Base-by-base conservation (phyloP, 2,797 vertebrate genomes). In the Arrhamphus sclerolepis region DNA sequence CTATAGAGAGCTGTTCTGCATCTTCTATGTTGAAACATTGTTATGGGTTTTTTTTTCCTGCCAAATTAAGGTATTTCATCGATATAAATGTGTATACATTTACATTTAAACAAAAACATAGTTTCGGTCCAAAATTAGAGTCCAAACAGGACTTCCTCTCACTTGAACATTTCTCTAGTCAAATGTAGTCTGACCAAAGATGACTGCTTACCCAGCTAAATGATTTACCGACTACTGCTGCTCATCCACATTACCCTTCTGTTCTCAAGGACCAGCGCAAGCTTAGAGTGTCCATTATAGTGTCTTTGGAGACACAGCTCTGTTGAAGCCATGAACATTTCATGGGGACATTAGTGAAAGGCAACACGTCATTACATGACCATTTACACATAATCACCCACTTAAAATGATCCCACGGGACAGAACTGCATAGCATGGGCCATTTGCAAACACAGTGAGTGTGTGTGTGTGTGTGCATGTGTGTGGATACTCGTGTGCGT, bases 351-450 rank as follows among this genome's bases (percentile, higher is more conserved):
- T 87, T 86, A 86, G 79, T 5, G 61, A 74, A 82, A 85, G 69
- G 82, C 79, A 87, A 86, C 82, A 87, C 70, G 81, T 85, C 85
- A 86, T 89, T 86, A 87, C 82, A 78, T 77, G 79, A 84, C 62
- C 85, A 82, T 89, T 87, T 87, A 80, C 70, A 80, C 82, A 81
- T 89, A 86, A 89, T 89, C 82, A 85, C 82, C 85, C 85, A 81
- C 87, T 89, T 84, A 81, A 76, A 70, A 80, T 74, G 70, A 82
- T 63, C 87, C 83, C 81, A 86, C 57, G 77, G 87, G 80, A 86
- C 78, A 82, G 58, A 76, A 38, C 62, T 47, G 52, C 66, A 73
- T 73, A 68, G 63, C 75, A 83, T 56, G 80, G 79, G 51, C 77
- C 87, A 85, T 85, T 85, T 86, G 60, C 66, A 82, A 68, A 72